Base-by-base conservation (phyloP, 2,797 vertebrate genomes). In the Chrysocyon brachyurus region DNA sequence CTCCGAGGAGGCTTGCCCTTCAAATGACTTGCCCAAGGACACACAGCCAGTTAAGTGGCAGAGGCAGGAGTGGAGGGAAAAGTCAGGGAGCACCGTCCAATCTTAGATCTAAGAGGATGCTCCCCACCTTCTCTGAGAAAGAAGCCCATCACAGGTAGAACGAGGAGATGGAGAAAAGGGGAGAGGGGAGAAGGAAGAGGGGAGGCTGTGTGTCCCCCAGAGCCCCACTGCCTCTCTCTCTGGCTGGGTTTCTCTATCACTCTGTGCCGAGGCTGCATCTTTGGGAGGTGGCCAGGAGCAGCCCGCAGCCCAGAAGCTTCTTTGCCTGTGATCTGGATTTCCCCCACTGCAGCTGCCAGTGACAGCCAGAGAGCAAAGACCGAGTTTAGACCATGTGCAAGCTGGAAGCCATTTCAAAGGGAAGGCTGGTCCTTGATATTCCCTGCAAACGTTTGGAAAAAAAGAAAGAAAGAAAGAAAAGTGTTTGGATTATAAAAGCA, bases 391-490 rank as follows among this genome's bases (percentile, higher is more conserved):
- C 64, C 6, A 0, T 68, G 54, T 92, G 82, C 61, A 66, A 79
- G 85, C 92, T 81, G 78, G 94, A 63, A 96, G 72, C 92, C 86
- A 16, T 96, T 96, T 94, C 95, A 85, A 92, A 96, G 89, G 21
- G 82, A 92, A 93, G 19, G 26, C 61, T 36, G 59, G 61, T 40
- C 94, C 83, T 96, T 95, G 88, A 81, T 75, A 33, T 4, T 64
- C 14, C 33, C 52, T 19, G 85, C 64, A 52, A 88, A 79, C 92
- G 59, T 21, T 5, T 17, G 26, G 22, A 21, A 10, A 40, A 54
- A 14, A 24, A 31, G 40, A 54, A 68, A 7, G 4, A 46, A 46
- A 46, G 5, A 46, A 46, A 46, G 40, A 17, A 61, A 12, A 22
- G 54, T 49, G 87, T 94, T 36, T 16, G 70, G 33, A 63, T 88